These are phyloP conservation scores for Limnephilus auricula DNA, from an alignment of 2,888 invertebrate genomes.

Conservation along the genomic window DNA sequence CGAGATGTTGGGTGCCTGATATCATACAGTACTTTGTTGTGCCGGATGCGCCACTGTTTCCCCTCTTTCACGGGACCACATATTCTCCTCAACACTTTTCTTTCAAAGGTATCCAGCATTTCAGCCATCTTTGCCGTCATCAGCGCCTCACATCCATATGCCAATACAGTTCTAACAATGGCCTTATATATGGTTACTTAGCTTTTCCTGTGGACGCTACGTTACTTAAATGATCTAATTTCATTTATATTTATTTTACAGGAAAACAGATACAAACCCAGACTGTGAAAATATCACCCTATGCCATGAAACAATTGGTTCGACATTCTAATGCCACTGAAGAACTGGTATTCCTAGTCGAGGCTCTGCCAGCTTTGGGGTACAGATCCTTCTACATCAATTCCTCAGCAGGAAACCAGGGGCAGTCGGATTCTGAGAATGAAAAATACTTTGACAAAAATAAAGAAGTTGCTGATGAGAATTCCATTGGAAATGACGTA, in stretches of 20 bases:
- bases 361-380: constrained; percentile 82
- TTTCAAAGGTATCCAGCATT: too few relatives aligned
- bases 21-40: too few relatives aligned
- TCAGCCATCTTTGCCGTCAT: too few relatives aligned
- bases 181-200: too few relatives aligned
- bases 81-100: too few relatives aligned
- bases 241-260: neutral
- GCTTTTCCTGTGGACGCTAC: too few relatives aligned
- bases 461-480: constrained; percentile 67
- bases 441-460: constrained; percentile 65
- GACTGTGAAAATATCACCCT: neutral
- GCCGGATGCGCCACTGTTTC: too few relatives aligned
- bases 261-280: neutral
- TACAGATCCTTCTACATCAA: constrained; percentile 75
- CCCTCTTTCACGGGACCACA: too few relatives aligned
- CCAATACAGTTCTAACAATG: too few relatives aligned
- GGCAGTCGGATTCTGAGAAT: neutral
- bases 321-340: constrained; percentile 80
- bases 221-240: too few relatives aligned
- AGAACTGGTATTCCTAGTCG: constrained; percentile 86
- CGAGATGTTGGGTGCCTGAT: too few relatives aligned
- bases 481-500: constrained; percentile 75
- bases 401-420: neutral
- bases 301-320: neutral
- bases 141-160: too few relatives aligned